Conservation (phyloP, 1,140 invertebrate genomes). For the Anastatus disparis region DNA sequence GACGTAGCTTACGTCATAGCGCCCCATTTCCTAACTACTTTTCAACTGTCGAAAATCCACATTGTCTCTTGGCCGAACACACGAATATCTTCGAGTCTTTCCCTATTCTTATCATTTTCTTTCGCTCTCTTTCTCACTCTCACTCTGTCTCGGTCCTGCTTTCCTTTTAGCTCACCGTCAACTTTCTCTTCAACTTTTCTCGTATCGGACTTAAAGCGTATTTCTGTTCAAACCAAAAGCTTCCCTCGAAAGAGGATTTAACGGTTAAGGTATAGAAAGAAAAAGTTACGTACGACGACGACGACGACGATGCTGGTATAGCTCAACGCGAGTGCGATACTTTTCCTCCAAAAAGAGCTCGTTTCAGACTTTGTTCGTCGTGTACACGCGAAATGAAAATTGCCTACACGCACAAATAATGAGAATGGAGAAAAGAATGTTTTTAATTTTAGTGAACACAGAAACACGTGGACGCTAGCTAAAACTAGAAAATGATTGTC, state of each 20-base stretch:
- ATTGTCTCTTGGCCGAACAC: conserved; percentile 28
- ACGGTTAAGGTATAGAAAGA: conserved; percentile 16
- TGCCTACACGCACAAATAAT: not conserved
- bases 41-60: conserved; percentile 38
- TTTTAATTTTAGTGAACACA: too few relatives aligned
- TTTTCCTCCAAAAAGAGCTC: conserved; percentile 20
- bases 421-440: too few relatives aligned
- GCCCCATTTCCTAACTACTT: conserved; percentile 32
- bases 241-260: conserved; percentile 39
- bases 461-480: not conserved
- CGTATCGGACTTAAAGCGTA: conserved; percentile 37
- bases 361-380: conserved; percentile 8
- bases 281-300: conserved; percentile 6
- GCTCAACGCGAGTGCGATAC: not conserved
- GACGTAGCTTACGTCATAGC: conserved; percentile 17
- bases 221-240: conserved; percentile 33
- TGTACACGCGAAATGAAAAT: conserved; percentile 1
- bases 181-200: conserved; percentile 38
- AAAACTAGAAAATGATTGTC: not conserved
- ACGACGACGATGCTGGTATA: not conserved
- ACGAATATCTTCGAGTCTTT: conserved; percentile 18
- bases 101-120: conserved; percentile 35
- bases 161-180: conserved; percentile 29
- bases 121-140: not conserved
- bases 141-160: not conserved